Percentiles rank a stretch among this genome's conserved stretches.
Evolutionary conservation across 2,797 vertebrate species (phyloP).

Genomic region (Chromis chromis): DNA sequence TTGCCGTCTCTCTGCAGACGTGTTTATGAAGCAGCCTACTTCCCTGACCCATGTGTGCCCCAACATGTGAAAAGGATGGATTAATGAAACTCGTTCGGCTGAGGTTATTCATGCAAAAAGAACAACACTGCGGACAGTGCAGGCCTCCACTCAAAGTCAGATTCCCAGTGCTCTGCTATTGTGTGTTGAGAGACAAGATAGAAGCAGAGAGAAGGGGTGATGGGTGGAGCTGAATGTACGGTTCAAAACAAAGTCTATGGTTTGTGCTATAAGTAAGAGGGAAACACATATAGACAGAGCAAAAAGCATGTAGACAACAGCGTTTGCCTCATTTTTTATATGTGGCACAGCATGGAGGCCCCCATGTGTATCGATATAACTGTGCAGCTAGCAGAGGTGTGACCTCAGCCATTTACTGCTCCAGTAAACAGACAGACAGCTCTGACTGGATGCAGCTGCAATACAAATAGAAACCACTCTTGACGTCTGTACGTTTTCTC

Average conservation of each 20-base stretch:
- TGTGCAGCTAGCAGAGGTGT: neutral
- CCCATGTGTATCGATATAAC: neutral
- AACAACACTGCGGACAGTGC: slow-evolving; percentile 73
- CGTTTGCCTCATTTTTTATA: neutral
- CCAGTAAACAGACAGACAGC: slow-evolving; percentile 28
- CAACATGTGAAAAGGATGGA: slow-evolving; percentile 78
- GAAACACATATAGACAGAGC: neutral
- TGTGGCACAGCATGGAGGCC: neutral
- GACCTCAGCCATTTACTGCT: slow-evolving; percentile 15
- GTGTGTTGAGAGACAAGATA: slow-evolving; percentile 7
- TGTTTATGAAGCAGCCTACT: slow-evolving; percentile 37
- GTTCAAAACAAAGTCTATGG: neutral
- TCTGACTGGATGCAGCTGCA: neutral
- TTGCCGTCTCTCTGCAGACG: slow-evolving; percentile 4
- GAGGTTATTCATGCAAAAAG: slow-evolving; percentile 81
- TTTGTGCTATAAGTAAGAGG: neutral
- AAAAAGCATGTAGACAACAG: neutral
- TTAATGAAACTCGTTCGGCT: slow-evolving; percentile 74
- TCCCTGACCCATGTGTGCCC: slow-evolving; percentile 65
- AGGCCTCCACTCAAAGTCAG: slow-evolving; percentile 52
- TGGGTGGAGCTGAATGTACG: neutral
- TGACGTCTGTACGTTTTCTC: neutral
- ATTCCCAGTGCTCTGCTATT: slow-evolving; percentile 46
- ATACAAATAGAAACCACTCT: neutral
- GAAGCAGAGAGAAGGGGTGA: slow-evolving; percentile 2